Percentiles rank a stretch among this genome's conserved stretches.
Conservation (phyloP, 2,888 invertebrate genomes). For the Apodemia zela region DNA sequence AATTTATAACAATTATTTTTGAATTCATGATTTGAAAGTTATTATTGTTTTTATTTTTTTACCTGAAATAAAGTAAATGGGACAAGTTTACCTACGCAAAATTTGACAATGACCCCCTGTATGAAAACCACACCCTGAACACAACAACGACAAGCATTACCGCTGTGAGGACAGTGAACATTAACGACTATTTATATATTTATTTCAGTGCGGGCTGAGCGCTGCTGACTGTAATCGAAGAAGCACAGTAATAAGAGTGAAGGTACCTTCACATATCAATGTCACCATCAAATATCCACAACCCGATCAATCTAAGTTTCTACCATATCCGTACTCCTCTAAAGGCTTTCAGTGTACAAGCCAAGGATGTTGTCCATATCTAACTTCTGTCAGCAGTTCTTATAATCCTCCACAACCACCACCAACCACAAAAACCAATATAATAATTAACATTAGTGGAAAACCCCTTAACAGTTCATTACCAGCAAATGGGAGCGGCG, state of each 20-base stretch:
- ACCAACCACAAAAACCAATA: slow-evolving; percentile 33
- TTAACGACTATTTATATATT: neutral
- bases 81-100: too few species aligned
- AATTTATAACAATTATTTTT: too few species aligned
- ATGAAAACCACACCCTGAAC: too few species aligned
- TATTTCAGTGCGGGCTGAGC: slow-evolving; percentile 28
- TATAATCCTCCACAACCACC: neutral
- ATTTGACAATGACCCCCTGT: too few species aligned
- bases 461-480: neutral
- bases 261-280: slow-evolving; percentile 33
- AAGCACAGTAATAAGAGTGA: slow-evolving; percentile 37
- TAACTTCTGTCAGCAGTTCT: slow-evolving; percentile 25
- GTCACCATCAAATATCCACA: slow-evolving; percentile 34
- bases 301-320: slow-evolving; percentile 32
- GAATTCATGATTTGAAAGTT: too few species aligned
- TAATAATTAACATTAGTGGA: slow-evolving; percentile 39
- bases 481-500: slow-evolving; percentile 1
- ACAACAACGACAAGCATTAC: too few species aligned
- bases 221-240: slow-evolving; percentile 32
- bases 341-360: slow-evolving; percentile 24
- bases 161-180: neutral
- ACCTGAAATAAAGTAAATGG: too few species aligned
- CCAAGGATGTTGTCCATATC: slow-evolving; percentile 26
- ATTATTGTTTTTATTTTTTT: too few species aligned
- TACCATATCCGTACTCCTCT: slow-evolving; percentile 32